Percentiles rank a stretch among this genome's conserved stretches.
Conservation (phyloP, 2,113 vertebrate species). For the Picathartes gymnocephalus region DNA sequence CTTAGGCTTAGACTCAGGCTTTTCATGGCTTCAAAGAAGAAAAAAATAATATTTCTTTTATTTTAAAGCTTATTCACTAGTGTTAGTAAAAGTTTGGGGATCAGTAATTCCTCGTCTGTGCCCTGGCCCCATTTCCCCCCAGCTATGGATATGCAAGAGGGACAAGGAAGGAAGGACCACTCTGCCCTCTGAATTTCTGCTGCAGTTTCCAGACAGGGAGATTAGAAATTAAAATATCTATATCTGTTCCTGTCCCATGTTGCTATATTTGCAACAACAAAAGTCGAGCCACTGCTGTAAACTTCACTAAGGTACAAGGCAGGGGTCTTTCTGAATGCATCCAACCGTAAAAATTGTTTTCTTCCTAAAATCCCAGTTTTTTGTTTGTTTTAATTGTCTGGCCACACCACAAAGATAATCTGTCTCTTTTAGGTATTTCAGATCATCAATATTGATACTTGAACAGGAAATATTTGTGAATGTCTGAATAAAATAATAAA, state of each 20-base stretch:
- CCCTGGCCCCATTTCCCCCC: not conserved
- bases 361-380: not conserved
- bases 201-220: not conserved
- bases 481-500: not conserved
- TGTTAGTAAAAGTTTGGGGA: not conserved
- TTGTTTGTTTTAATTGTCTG: not conserved
- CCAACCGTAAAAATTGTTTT: rapidly evolving
- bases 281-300: not conserved
- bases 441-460: not conserved
- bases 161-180: not conserved
- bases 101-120: not conserved
- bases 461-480: not conserved
- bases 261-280: not conserved
- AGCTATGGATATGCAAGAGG: not conserved
- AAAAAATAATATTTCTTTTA: not conserved
- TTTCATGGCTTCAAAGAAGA: not conserved
- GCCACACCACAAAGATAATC: not conserved
- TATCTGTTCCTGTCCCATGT: not conserved
- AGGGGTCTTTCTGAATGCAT: not conserved
- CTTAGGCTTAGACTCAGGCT: not conserved
- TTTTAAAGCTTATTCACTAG: not conserved
- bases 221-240: not conserved
- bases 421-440: not conserved
- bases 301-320: not conserved
- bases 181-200: not conserved